Evolutionary conservation across 2,888 invertebrate genomes (phyloP).

Genomic region (Podabrus alpinus): DNA sequence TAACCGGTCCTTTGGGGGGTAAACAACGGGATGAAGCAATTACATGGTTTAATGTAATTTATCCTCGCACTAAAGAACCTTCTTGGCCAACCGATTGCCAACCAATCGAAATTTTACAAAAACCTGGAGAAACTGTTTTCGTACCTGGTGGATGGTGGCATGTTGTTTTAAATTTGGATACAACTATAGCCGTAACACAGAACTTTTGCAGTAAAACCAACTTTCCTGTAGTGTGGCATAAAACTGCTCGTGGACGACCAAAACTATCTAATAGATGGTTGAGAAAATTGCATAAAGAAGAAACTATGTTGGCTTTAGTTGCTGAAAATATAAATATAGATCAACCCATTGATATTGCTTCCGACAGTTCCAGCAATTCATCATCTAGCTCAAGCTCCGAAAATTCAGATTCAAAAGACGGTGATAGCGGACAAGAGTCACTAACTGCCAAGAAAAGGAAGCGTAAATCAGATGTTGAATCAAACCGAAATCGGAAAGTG

Average conservation of each 20-base stretch:
- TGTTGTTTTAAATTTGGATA: constrained; percentile 95
- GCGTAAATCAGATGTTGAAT: constrained; percentile 59
- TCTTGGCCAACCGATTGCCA: constrained; percentile 90
- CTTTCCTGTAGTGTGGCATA: constrained; percentile 98
- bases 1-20: constrained; percentile 85
- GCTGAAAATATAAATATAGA: constrained; percentile 85
- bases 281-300: constrained; percentile 63
- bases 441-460: constrained; percentile 84
- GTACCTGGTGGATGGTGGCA: constrained; percentile 99
- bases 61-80: constrained; percentile 86
- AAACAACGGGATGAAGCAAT: constrained; percentile 98
- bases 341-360: constrained; percentile 87
- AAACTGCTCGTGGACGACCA: constrained; percentile 89
- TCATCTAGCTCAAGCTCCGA: constrained; percentile 58
- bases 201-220: constrained; percentile 96
- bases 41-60: constrained; percentile 95
- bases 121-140: constrained; percentile 96
- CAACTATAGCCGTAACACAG: constrained; percentile 96
- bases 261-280: constrained; percentile 95
- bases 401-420: constrained; percentile 57
- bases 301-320: constrained; percentile 76
- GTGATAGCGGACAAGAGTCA: constrained; percentile 87
- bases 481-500: constrained; percentile 47
- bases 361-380: constrained; percentile 84
- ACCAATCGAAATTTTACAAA: constrained; percentile 93